These are phyloP conservation scores for Salvelinus namaycush DNA, from an alignment of 2,113 vertebrate species.

Conservation along the genomic window DNA sequence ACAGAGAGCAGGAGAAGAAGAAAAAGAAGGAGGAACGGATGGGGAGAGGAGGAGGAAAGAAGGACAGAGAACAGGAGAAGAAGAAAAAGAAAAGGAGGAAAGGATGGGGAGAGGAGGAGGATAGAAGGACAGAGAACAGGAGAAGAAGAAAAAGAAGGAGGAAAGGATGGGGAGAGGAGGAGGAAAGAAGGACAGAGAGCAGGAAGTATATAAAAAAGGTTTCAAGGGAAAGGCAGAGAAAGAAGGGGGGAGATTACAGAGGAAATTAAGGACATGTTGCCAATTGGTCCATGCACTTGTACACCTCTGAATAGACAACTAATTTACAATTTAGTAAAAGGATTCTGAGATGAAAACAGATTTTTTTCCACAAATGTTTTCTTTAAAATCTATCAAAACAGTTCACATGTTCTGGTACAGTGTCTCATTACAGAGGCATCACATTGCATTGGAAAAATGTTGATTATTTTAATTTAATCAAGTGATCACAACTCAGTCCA, in stretches of 20 bases:
- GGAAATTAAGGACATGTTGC: neutral
- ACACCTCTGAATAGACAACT: constrained; percentile 4
- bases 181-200: too few species aligned
- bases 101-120: too few species aligned
- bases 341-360: constrained; percentile 9
- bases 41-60: too few species aligned
- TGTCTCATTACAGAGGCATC: constrained; percentile 40
- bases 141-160: too few species aligned
- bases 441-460: constrained; percentile 55
- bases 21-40: constrained; percentile 30
- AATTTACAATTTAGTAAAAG: neutral
- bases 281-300: neutral
- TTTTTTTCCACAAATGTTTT: neutral
- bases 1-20: constrained; percentile 13
- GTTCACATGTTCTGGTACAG: constrained; percentile 20
- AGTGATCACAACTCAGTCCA: constrained; percentile 72
- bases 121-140: too few species aligned
- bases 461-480: constrained; percentile 46
- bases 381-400: constrained; percentile 19
- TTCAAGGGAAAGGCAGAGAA: constrained; percentile 9
- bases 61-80: neutral
- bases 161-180: too few species aligned
- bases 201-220: constrained; percentile 3
- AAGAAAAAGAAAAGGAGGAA: too few species aligned
- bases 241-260: constrained; percentile 29